phyloP scores from a whole-genome alignment of 2,113 vertebrate genomes.

The Orthonyx spaldingii region DNA sequence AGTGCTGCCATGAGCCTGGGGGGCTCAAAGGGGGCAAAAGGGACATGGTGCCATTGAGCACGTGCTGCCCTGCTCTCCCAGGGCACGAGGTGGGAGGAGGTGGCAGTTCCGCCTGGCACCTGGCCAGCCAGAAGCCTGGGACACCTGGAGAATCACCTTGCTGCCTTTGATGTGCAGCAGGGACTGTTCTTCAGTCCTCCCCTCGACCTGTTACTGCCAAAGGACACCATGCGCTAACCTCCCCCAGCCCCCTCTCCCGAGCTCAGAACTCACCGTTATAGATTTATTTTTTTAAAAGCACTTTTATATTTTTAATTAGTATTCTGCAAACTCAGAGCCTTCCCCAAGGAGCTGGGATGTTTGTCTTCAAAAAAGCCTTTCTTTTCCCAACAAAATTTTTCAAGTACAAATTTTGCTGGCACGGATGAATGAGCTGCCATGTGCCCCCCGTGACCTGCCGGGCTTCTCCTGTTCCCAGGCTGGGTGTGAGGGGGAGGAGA shows the following conservation, averaged over 20 bases:
- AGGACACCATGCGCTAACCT: neutral
- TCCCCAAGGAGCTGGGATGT: conserved; percentile 19
- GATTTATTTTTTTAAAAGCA: neutral
- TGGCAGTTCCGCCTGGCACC: neutral
- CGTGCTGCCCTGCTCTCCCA: rapidly evolving
- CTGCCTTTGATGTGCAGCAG: neutral
- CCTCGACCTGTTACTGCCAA: neutral
- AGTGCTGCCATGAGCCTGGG: neutral
- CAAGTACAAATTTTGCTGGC: neutral
- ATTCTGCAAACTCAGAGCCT: neutral
- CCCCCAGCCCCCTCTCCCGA: neutral
- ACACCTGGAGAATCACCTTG: neutral
- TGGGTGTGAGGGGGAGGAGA: neutral
- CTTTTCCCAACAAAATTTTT: neutral
- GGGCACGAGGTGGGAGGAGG: too few relatives aligned
- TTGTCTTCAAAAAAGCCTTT: conserved; percentile 50
- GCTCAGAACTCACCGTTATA: neutral
- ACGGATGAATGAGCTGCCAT: neutral
- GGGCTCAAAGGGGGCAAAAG: neutral
- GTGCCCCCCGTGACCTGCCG: neutral
- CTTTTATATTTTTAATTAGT: conserved; percentile 50
- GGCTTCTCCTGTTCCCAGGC: rapidly evolving
- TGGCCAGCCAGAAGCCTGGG: neutral
- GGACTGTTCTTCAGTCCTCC: neutral
- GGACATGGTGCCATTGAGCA: rapidly evolving